Conservation (phyloP, 2,888 invertebrate species). For the Heliconius hortense region DNA sequence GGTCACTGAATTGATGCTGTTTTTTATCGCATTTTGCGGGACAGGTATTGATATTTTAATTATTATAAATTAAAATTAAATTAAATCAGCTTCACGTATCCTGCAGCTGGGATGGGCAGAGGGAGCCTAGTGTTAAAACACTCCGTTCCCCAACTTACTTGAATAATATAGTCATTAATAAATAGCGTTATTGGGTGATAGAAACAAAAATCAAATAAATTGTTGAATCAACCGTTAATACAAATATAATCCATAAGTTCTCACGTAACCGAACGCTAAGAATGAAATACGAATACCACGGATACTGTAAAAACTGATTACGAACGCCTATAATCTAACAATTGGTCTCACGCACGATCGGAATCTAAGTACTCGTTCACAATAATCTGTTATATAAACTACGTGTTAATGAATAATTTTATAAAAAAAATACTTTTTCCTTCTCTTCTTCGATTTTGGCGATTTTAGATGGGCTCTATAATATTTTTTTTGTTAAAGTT, state of each 20-base stretch:
- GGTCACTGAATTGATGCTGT: neutral
- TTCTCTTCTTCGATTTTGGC: neutral
- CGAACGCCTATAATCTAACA: conserved; percentile 40
- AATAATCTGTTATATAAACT: conserved; percentile 25
- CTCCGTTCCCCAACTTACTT: too few relatives aligned
- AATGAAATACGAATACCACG: conserved; percentile 36
- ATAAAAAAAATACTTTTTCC: neutral
- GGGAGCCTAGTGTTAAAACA: too few relatives aligned
- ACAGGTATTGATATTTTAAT: too few relatives aligned
- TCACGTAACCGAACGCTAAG: conserved; percentile 30
- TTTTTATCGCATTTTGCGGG: too few relatives aligned
- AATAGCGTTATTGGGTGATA: too few relatives aligned
- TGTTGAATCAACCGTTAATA: neutral
- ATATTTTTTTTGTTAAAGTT: neutral
- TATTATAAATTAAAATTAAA: too few relatives aligned
- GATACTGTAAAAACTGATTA: conserved; percentile 40
- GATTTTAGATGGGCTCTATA: neutral
- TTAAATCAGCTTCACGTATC: too few relatives aligned
- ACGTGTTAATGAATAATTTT: conserved; percentile 5
- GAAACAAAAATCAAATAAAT: neutral
- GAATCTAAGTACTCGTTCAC: conserved; percentile 31
- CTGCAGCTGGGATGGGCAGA: too few relatives aligned
- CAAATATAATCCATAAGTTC: conserved; percentile 21
- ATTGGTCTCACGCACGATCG: conserved; percentile 41
- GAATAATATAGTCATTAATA: neutral